Percentiles rank a stretch among this genome's conserved stretches.
Evolutionary conservation across 2,113 vertebrate species (phyloP).

Genomic region (Chaetodon trifascialis): DNA sequence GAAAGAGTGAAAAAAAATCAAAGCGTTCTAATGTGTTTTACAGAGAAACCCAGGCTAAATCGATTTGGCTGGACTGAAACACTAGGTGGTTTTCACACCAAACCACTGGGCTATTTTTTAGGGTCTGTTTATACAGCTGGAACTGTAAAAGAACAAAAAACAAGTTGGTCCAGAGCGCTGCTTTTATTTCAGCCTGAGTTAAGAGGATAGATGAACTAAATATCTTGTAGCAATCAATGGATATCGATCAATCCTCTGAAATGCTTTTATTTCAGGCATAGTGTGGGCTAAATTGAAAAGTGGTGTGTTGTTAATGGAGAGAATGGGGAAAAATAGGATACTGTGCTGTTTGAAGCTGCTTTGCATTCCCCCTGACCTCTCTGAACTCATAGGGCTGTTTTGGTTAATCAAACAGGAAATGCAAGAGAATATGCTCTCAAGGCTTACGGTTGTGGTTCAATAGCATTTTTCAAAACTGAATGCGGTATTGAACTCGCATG

Average conservation of each 20-base stretch:
- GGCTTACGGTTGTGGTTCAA: not conserved
- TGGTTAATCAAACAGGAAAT: constrained; percentile 17
- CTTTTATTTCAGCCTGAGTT: constrained; percentile 47
- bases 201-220: constrained; percentile 62
- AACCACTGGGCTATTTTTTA: constrained; percentile 34
- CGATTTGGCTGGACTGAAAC: constrained; percentile 43
- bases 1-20: constrained; percentile 28
- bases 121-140: constrained; percentile 50
- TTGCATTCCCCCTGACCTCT: not conserved
- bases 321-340: constrained; percentile 2
- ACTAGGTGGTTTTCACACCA: constrained; percentile 34
- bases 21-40: constrained; percentile 48
- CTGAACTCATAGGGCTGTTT: not conserved
- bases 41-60: constrained; percentile 28
- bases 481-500: not conserved
- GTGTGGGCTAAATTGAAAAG: constrained; percentile 17
- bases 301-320: constrained; percentile 17
- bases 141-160: constrained; percentile 28
- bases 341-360: constrained; percentile 1
- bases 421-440: not conserved
- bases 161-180: constrained; percentile 19
- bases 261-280: constrained; percentile 58
- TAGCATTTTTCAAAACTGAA: not conserved
- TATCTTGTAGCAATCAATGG: constrained; percentile 67
- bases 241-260: constrained; percentile 51